Base-by-base conservation (phyloP, 2,888 invertebrate genomes). In the Plagiodera versicolora region DNA sequence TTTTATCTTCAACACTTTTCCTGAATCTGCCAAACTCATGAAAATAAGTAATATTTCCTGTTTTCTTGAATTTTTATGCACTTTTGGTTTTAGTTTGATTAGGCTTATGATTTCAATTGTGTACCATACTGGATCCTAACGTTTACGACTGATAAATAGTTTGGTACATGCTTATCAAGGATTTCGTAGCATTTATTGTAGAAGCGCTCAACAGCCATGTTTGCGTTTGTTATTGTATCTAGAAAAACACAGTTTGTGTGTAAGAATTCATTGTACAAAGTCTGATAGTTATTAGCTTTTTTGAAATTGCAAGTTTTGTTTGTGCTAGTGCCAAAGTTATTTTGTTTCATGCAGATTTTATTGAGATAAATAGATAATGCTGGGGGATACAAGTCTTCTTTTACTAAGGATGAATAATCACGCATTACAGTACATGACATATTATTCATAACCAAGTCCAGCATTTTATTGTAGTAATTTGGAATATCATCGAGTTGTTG, bases 91-190 rank as follows among this genome's bases (percentile, higher is more conserved):
- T 20, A 39, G 14, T 46, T 59, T 59, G 30, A 59, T 49, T 28
- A 45, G 39, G 8, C 30, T 59, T 5, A 59, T 59, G 19, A 59
- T 59, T 14, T 35, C 55, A 24, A 20, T 11, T 16, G 30, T 49
- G 14, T 54, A 59, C 55, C 59, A 59, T 14, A 17, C 19, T 19
- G 59, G 59, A 49, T 55, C 54, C 19, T 48, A 49, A 59, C 24
- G 45, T 55, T 55, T 55, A 48, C 19, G 19, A n/a, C 6, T 24
- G 30, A n/a, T 53, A 18, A n/a, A n/a, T 45, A 55, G 14, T 19
- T 10, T 20, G 59, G 59, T 18, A 59, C 59, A 55, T 48, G 20
- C 14, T 10, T 18, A 49, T 59, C 59, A 17, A 59, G 19, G 1
- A 59, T 48, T 18, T 35, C 20, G 44, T 59, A 59, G 9, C 54